Conservation (phyloP, 1,140 invertebrate genomes). For the Popillia japonica region DNA sequence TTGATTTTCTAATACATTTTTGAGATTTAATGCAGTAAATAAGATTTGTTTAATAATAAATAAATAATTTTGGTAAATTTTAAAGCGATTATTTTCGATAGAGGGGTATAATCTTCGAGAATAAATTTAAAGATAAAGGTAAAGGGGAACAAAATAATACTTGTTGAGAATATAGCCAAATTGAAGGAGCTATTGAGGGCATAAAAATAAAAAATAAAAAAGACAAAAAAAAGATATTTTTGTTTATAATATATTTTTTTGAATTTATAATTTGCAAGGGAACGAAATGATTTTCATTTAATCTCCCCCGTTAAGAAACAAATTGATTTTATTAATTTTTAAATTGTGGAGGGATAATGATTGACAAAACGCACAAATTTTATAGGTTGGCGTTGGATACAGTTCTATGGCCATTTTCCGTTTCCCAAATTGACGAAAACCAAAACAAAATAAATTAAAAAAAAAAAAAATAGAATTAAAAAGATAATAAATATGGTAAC, state of each 20-base stretch:
- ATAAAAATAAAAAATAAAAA: not conserved
- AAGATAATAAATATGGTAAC: not conserved
- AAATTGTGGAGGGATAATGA: constrained; percentile 6
- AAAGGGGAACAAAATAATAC: not conserved
- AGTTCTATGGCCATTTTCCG: constrained; percentile 4
- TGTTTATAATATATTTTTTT: not conserved
- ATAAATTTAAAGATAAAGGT: not conserved
- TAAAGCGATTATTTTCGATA: too few relatives aligned
- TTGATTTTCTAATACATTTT: too few relatives aligned
- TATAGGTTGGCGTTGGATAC: constrained; percentile 4
- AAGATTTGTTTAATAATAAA: too few relatives aligned
- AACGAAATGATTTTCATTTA: not conserved
- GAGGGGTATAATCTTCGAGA: too few relatives aligned
- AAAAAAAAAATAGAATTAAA: not conserved
- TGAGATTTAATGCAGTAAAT: too few relatives aligned
- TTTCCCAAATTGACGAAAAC: not conserved
- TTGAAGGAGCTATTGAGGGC: not conserved
- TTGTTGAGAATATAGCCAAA: constrained; percentile 5
- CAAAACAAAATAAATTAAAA: not conserved
- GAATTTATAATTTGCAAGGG: not conserved
- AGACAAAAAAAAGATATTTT: not conserved
- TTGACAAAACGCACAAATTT: constrained; percentile 7
- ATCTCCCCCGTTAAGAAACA: not conserved
- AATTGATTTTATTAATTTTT: not conserved
- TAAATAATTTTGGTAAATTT: too few relatives aligned